A percentile compares a stretch with the other conserved stretches of the same genome.
Evolutionary conservation across 2,888 invertebrate species (phyloP).

Genomic region (Laothoe populi): DNA sequence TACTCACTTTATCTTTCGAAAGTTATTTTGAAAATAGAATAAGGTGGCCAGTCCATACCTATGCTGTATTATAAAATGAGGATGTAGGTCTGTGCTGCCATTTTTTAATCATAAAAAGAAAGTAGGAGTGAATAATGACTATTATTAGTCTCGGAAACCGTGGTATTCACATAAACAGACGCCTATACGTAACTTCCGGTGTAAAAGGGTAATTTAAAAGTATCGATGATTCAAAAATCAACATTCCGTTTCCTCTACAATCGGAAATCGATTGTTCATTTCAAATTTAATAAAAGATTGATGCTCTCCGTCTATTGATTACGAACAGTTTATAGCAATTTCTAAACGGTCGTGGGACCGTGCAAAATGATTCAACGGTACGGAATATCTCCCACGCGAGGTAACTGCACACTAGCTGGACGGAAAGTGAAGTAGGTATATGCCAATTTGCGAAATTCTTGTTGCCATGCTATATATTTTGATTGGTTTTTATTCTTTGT

Average conservation of each 20-base stretch:
- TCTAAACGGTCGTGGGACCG: background rate
- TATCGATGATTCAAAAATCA: too few species aligned
- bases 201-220: too few species aligned
- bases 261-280: background rate
- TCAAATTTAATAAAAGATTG: background rate
- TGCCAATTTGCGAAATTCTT: background rate
- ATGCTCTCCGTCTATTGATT: background rate
- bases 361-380: slow-evolving; percentile 9
- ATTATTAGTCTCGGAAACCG: too few species aligned
- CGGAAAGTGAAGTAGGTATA: background rate
- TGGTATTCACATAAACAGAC: too few species aligned
- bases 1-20: too few species aligned
- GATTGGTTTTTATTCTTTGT: background rate
- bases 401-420: slow-evolving; percentile 7
- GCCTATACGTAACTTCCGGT: too few species aligned
- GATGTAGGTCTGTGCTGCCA: too few species aligned
- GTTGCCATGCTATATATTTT: background rate
- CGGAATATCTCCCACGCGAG: background rate
- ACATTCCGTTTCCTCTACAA: background rate
- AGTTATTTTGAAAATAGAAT: too few species aligned
- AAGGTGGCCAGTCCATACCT: too few species aligned
- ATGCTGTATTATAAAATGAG: too few species aligned
- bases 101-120: too few species aligned
- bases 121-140: too few species aligned
- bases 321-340: background rate